phyloP scores from a whole-genome alignment of 2,113 vertebrate species.

The Chunga burmeisteri region DNA sequence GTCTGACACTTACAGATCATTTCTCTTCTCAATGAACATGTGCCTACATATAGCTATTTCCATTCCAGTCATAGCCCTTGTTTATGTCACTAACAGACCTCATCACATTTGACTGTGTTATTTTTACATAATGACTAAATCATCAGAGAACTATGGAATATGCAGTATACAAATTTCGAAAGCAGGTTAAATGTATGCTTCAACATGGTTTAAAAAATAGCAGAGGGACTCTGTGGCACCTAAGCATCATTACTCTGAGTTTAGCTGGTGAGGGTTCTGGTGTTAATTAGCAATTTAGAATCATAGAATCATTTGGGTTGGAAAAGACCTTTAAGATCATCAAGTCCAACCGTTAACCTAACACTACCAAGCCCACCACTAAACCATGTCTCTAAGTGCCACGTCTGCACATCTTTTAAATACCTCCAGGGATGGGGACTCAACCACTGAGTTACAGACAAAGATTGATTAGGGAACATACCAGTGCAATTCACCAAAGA shows the following conservation, averaged over 20 bases:
- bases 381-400: not conserved
- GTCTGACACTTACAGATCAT: not conserved
- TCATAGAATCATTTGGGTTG: not conserved
- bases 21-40: not conserved
- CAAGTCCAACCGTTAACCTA: not conserved
- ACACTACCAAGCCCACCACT: not conserved
- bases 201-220: not conserved
- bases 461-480: not conserved
- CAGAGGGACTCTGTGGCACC: too few species aligned
- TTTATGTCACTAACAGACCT: not conserved
- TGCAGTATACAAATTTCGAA: not conserved
- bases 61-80: not conserved
- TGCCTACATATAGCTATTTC: not conserved
- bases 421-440: not conserved
- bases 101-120: not conserved
- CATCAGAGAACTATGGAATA: not conserved
- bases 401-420: not conserved
- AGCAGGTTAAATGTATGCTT: not conserved
- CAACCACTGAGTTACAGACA: not conserved
- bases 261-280: not conserved
- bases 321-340: not conserved
- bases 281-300: not conserved
- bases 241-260: too few species aligned
- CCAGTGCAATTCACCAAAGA: not conserved
- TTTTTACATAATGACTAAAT: not conserved